phyloP scores from a whole-genome alignment of 1,140 invertebrate genomes.

The Helicorthomorpha holstii region DNA sequence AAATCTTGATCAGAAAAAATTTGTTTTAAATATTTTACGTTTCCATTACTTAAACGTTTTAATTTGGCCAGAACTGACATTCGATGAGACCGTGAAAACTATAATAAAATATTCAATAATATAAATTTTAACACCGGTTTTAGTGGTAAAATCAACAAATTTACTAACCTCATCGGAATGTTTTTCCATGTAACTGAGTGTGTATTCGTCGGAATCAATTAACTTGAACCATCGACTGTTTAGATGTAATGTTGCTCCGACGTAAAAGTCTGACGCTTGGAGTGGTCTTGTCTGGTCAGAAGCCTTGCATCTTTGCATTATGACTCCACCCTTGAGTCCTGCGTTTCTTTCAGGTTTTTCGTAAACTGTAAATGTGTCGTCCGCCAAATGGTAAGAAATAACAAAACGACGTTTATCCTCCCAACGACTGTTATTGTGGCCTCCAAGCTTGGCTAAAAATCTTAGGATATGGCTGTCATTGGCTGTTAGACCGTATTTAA shows the following conservation, averaged over 20 bases:
- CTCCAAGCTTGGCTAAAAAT: constrained; percentile 55
- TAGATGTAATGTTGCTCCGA: constrained; percentile 54
- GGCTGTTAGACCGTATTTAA: neutral
- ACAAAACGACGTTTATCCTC: constrained; percentile 55
- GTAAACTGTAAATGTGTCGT: constrained; percentile 66
- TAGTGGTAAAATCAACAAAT: no score
- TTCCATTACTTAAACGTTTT: no score
- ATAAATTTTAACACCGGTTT: no score
- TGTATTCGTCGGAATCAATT: constrained; percentile 65
- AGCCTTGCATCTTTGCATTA: constrained; percentile 44
- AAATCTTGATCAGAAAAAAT: no score
- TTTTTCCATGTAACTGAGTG: constrained; percentile 70
- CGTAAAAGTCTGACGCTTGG: constrained; percentile 54
- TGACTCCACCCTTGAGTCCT: constrained; percentile 44
- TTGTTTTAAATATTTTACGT: no score
- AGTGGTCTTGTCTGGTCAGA: constrained; percentile 52
- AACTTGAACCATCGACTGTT: constrained; percentile 59
- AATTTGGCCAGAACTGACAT: no score
- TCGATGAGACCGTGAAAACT: no score
- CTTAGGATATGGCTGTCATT: constrained; percentile 53
- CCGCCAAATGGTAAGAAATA: constrained; percentile 58
- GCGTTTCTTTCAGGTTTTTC: constrained; percentile 49
- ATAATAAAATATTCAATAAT: no score
- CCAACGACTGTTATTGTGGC: constrained; percentile 37
- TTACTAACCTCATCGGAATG: constrained; percentile 53